Evolutionary conservation across 2,113 vertebrate species (phyloP).

Genomic region (Heteronetta atricapilla): DNA sequence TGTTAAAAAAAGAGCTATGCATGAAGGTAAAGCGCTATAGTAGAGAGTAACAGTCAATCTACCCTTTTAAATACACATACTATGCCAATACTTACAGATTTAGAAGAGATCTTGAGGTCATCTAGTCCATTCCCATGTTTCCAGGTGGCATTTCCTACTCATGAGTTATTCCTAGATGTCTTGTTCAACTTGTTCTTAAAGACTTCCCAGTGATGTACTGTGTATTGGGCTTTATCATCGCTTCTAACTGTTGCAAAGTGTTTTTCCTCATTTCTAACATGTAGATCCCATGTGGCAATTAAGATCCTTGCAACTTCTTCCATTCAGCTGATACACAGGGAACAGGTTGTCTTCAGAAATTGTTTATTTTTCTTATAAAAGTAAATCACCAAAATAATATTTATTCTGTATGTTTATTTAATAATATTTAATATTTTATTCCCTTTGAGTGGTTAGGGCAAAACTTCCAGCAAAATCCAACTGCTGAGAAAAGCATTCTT

Average conservation of each 20-base stretch:
- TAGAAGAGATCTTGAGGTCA: neutral
- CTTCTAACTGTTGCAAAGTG: neutral
- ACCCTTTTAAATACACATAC: slow-evolving; percentile 2
- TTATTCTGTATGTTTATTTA: neutral
- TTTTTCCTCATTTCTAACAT: neutral
- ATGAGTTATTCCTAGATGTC: neutral
- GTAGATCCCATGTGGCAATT: neutral
- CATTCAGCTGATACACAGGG: neutral
- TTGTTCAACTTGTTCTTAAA: neutral
- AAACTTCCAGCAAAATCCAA: neutral
- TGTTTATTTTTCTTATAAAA: neutral
- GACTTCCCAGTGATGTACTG: neutral
- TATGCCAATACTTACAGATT: slow-evolving; percentile 6
- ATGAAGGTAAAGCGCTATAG: neutral
- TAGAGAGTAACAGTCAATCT: neutral
- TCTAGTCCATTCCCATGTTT: neutral
- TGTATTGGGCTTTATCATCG: neutral
- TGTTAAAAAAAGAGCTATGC: neutral
- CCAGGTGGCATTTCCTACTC: neutral
- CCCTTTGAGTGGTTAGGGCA: neutral
- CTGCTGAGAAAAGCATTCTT: neutral
- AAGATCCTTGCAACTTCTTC: neutral
- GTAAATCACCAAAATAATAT: neutral
- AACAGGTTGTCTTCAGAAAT: neutral
- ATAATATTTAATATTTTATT: neutral